These are phyloP conservation scores for Drosophila triauraria DNA, from an alignment of 1,140 invertebrate genomes.

Conservation along the genomic window DNA sequence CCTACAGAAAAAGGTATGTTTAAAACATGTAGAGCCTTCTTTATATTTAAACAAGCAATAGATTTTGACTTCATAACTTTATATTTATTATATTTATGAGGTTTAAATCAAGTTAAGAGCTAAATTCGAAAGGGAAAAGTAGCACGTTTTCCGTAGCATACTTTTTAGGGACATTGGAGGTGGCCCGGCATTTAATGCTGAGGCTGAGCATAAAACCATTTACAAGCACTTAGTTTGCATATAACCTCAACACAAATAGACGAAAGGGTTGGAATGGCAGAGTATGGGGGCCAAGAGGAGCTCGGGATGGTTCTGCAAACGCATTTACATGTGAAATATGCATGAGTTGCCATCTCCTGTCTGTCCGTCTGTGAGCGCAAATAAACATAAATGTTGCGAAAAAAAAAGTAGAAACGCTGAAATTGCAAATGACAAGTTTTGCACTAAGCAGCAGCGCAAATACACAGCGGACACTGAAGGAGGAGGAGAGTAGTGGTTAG, in stretches of 20 bases:
- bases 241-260: slow-evolving; percentile 60
- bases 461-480: slow-evolving; percentile 40
- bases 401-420: slow-evolving; percentile 58
- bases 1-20: neutral
- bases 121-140: neutral
- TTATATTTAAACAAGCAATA: too few species aligned
- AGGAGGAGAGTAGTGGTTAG: neutral
- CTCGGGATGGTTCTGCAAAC: neutral
- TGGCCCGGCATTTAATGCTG: slow-evolving; percentile 32
- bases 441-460: slow-evolving; percentile 77
- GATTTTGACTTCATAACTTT: too few species aligned
- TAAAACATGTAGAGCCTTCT: neutral
- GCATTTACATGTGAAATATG: slow-evolving; percentile 74
- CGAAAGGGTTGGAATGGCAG: neutral
- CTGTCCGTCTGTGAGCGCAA: slow-evolving; percentile 30
- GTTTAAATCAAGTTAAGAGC: neutral
- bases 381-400: slow-evolving; percentile 57
- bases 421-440: slow-evolving; percentile 82
- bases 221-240: slow-evolving; percentile 74
- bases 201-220: slow-evolving; percentile 67
- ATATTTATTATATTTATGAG: neutral
- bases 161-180: slow-evolving; percentile 25
- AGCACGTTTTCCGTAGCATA: slow-evolving; percentile 19
- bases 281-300: too few species aligned
- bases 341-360: slow-evolving; percentile 57